Evolutionary conservation across 2,888 invertebrate genomes (phyloP), one percentile per base, ranked within the genome.

Genomic region (Lasioglossum zephyrum): DNA sequence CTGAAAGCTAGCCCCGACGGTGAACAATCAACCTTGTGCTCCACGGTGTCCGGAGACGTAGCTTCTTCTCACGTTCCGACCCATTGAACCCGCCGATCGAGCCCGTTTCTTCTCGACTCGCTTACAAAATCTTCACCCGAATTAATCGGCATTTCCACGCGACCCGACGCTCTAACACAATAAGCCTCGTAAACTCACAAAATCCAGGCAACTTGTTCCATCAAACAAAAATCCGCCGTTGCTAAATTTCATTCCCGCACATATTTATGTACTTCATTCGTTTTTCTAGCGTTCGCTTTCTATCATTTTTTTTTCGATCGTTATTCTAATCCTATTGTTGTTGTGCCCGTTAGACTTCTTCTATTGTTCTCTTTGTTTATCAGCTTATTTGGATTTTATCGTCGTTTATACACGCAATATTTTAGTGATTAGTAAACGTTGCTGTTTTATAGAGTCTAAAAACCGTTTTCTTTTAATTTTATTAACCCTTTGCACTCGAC

Each of bases 1-100:
- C 85, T 84, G 91, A 94, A 94, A 94, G 87, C 89, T 66, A 90
- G 87, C 70, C 79, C 11, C 73, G 73, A 44, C 53, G 79, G 70
- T 72, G 41, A 36, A 63, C 73, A 77, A 69, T 72, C 85, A 60
- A n/a, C 72, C 79, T 85, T n/a, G 53, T 85, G 79, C 79, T 73
- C 72, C 79, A 73, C 26, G 53, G 26, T 73, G 66, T 78, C 70
- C 85, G 57, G 66, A 57, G 63, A 73, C 72, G 53, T 70, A 63
- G 36, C 69, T 49, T 53, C 49, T 69, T 69, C 69, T 69, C 69
- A 41, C 69, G 69, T 69, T 69, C 39, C 69, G 69, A 41, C 22
- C 69, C 36, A 66, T 66, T 66, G 66, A 66, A 36, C 36, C 18
- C 36, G 36, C 66, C 36, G 66, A 66, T 66, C 66, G 36, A 22